Percentiles rank a stretch among this genome's conserved stretches.
These are phyloP conservation scores for Thamnophis sirtalis DNA, from an alignment of 2,113 vertebrate genomes.

Conservation along the genomic window DNA sequence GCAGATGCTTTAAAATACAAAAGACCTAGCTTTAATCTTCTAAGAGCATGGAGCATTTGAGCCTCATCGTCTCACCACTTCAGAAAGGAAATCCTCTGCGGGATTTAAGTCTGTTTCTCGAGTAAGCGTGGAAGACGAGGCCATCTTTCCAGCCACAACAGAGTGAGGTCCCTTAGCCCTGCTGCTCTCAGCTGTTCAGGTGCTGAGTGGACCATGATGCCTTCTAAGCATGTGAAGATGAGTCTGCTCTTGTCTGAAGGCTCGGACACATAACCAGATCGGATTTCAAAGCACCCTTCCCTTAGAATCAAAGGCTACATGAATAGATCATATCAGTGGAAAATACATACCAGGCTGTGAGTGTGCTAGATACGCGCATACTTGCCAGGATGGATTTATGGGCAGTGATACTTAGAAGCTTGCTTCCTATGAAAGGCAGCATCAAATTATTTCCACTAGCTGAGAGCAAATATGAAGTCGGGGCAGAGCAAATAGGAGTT, in stretches of 20 bases:
- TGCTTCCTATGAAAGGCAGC: background rate
- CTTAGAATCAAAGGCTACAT: slow-evolving; percentile 25
- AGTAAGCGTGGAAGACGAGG: accelerated
- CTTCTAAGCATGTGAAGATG: background rate
- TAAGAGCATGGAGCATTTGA: background rate
- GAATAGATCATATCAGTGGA: slow-evolving; percentile 2
- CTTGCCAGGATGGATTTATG: slow-evolving; percentile 1
- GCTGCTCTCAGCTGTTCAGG: slow-evolving; percentile 10
- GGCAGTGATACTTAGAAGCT: background rate
- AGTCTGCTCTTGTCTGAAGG: background rate
- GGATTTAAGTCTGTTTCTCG: background rate
- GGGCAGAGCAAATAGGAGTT: background rate
- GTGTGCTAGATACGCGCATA: background rate
- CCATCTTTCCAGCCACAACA: background rate
- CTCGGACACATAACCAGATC: background rate
- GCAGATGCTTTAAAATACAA: background rate
- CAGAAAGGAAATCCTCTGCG: background rate
- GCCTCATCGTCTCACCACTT: background rate
- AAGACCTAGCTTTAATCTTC: background rate
- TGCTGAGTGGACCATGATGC: background rate
- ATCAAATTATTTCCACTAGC: background rate
- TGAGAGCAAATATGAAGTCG: background rate
- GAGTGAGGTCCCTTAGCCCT: background rate
- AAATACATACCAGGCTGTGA: background rate
- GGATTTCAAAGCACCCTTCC: slow-evolving; percentile 21